Base-by-base conservation (phyloP, 2,797 vertebrate genomes). In the Passerculus sandwichensis region DNA sequence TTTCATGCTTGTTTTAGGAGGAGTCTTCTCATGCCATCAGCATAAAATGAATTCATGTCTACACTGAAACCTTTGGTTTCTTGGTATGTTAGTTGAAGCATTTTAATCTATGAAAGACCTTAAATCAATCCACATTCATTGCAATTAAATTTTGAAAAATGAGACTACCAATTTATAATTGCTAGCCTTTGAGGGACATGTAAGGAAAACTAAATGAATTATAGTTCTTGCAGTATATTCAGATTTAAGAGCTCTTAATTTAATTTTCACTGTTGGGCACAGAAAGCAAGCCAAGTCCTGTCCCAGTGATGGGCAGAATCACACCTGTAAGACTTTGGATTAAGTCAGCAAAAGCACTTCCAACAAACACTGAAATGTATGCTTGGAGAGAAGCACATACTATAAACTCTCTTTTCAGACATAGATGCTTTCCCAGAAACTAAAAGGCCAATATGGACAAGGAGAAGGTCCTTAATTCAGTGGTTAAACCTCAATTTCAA, bases 111-210 rank as follows among this genome's bases (percentile, higher is more conserved):
- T 44, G 40, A 59, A 56, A 85, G 29, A 56, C 25, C 13, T 87
- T 85, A 71, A 77, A 85, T 77, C 84, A 59, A 65, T 51, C 51
- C 38, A 47, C 27, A 50, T 77, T 91, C 10, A 47, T 80, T 74
- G 42, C 62, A 82, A 92, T 77, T 93, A 89, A 71, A 83, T 50
- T 69, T 30, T 85, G 81, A 91, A 76, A 79, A 89, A 85, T 32
- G 26, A 91, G 60, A 71, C 69, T 60, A 48, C 53, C 47, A 29
- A 93, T 89, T 92, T 89, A 47, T 56, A 89, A 94, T 32, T 82
- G 36, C 61, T 78, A 93, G 42, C 32, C 61, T 92, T 23, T 65
- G 45, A 91, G 32, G 64, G 50, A 71, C 44, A 60, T 44, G 82
- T 85, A 87, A 57, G 30, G 30, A 65, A 80, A 89, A 53, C 42